Evolutionary conservation across 2,113 vertebrate genomes (phyloP).

Genomic region (Uria aalge): DNA sequence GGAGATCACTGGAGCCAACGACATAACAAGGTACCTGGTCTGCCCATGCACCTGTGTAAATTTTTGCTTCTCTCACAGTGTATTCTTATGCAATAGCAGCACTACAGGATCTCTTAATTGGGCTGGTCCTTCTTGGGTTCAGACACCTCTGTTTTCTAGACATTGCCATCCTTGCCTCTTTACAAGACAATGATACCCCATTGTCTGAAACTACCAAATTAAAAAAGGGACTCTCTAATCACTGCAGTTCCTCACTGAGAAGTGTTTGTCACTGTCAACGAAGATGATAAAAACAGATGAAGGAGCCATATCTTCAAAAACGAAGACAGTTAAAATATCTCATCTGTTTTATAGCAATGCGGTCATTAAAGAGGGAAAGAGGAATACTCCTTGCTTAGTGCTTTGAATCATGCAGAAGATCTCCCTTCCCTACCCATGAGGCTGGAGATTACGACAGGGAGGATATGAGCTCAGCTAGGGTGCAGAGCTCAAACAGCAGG

Average conservation of each 20-base stretch:
- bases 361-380: neutral
- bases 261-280: neutral
- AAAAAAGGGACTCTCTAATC: neutral
- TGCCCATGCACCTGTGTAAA: neutral
- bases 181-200: neutral
- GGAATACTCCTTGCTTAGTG: neutral
- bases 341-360: neutral
- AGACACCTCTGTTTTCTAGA: neutral
- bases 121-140: neutral
- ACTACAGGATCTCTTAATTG: neutral
- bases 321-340: neutral
- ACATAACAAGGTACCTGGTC: neutral
- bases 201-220: neutral
- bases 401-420: neutral
- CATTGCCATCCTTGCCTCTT: neutral
- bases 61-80: neutral
- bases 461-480: neutral
- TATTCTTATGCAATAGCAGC: neutral
- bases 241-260: neutral
- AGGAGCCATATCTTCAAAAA: neutral
- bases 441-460: neutral
- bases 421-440: fast-evolving
- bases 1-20: fast-evolving
- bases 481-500: neutral
- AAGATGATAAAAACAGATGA: neutral